Evolutionary conservation across 2,797 vertebrate genomes (phyloP).

Genomic region (Chaetophractus vellerosus): DNA sequence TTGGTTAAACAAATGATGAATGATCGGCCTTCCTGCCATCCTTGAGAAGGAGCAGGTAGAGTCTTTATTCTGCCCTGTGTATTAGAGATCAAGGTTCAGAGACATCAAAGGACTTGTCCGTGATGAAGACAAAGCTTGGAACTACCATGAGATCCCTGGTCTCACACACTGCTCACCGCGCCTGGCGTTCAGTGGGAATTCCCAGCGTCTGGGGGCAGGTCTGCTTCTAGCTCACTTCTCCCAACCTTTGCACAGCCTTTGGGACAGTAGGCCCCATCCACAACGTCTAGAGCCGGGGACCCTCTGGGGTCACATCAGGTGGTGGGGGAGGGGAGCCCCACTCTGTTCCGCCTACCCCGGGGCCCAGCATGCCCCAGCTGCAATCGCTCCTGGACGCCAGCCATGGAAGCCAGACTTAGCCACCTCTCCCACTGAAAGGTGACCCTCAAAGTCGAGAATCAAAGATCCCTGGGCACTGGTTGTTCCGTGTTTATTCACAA

Average conservation of each 20-base stretch:
- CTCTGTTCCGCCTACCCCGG: background rate
- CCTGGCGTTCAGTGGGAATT: background rate
- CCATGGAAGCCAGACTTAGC: background rate
- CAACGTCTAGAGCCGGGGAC: background rate
- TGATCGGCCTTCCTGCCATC: background rate
- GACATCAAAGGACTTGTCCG: no score
- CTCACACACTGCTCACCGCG: background rate
- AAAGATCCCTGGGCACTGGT: background rate
- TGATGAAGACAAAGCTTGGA: background rate
- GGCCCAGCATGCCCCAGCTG: background rate
- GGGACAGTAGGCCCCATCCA: background rate
- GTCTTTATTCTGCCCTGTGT: no score
- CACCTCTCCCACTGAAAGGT: background rate
- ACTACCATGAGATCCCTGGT: background rate
- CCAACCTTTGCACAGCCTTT: background rate
- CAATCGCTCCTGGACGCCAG: background rate
- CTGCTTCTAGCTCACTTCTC: background rate
- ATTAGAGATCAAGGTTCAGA: background rate
- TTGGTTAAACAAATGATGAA: background rate
- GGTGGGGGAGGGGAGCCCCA: no score
- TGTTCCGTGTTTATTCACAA: conserved; percentile 9
- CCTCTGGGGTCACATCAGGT: background rate
- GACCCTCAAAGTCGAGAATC: conserved; percentile 14
- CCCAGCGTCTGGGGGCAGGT: background rate
- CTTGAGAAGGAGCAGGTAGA: background rate